Evolutionary conservation across 2,797 vertebrate genomes (phyloP).

Genomic region (Cichlasoma orientale): DNA sequence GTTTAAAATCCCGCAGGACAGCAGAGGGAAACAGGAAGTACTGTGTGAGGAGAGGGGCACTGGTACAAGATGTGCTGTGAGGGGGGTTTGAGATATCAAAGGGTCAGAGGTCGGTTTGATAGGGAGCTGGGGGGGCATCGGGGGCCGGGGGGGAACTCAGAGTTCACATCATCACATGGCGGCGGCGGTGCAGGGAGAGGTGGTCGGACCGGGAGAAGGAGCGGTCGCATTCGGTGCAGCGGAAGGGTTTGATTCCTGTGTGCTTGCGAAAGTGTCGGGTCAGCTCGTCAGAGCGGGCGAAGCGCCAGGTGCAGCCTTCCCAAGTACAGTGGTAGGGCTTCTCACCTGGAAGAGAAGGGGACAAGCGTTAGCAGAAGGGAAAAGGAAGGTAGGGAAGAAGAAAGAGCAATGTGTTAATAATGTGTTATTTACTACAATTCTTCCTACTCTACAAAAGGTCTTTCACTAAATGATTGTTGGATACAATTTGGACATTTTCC

Average conservation of each 20-base stretch:
- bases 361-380: background rate
- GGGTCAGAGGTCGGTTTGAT: background rate
- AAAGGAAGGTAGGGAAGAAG: background rate
- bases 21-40: conserved; percentile 1
- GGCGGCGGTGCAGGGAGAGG: conserved; percentile 92
- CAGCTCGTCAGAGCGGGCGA: conserved; percentile 95
- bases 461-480: background rate
- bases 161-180: conserved; percentile 95
- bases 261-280: conserved; percentile 97
- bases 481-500: rapidly evolving
- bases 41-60: background rate
- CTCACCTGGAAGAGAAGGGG: conserved; percentile 83
- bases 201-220: conserved; percentile 98
- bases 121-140: background rate
- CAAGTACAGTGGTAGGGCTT: conserved; percentile 98
- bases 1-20: conserved; percentile 5
- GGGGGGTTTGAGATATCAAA: conserved; percentile 3
- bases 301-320: conserved; percentile 98
- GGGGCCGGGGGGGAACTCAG: background rate
- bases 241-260: conserved; percentile 96
- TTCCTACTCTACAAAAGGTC: background rate
- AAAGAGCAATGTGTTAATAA: background rate
- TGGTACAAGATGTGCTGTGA: conserved; percentile 48
- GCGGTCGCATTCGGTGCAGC: conserved; percentile 94
- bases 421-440: background rate